A percentile compares a stretch with the other conserved stretches of the same genome.
Evolutionary conservation across 2,113 vertebrate species (phyloP).

Genomic region (Ceyx margarethae): DNA sequence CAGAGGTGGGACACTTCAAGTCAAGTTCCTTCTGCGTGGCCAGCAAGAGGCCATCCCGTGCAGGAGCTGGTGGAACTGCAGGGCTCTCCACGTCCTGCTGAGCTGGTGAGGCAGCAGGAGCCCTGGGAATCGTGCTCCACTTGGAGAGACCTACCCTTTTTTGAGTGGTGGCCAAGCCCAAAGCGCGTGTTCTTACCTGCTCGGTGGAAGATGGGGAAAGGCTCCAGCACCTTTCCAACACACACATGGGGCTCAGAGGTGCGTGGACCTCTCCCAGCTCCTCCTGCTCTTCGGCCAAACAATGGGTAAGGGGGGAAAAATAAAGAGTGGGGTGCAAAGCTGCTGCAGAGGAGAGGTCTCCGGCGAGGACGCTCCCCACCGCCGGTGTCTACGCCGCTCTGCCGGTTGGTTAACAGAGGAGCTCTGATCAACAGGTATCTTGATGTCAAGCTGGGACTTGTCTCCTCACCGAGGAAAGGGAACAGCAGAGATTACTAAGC

Average conservation of each 20-base stretch:
- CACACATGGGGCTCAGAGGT: neutral
- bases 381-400: neutral
- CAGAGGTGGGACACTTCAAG: neutral
- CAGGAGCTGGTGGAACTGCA: neutral
- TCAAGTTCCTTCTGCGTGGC: neutral
- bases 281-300: neutral
- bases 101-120: slow-evolving; percentile 43
- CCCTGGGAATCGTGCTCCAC: slow-evolving; percentile 59
- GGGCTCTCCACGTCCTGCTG: slow-evolving; percentile 37
- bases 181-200: slow-evolving; percentile 68
- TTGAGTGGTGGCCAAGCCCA: slow-evolving; percentile 61
- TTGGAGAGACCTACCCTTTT: slow-evolving; percentile 60
- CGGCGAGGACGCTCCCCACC: neutral
- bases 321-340: neutral
- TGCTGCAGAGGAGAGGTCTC: neutral
- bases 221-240: slow-evolving; percentile 14
- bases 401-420: neutral
- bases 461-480: slow-evolving; percentile 50
- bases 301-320: neutral
- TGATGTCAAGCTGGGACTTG: slow-evolving; percentile 70
- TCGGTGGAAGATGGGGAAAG: neutral
- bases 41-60: neutral
- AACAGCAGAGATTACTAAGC: slow-evolving; percentile 70
- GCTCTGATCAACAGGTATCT: slow-evolving; percentile 58
- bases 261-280: neutral